Conservation (phyloP, 1,140 invertebrate genomes). For the Caenorhabditis elegans region WBcel235 BX284602.5:9221501-9222000, state of each 20-base stretch:
- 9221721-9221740: neutral
- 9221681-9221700: slow-evolving; percentile 23
- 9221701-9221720: neutral
- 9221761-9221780: neutral
- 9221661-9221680: slow-evolving; percentile 25
- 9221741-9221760: slow-evolving; percentile 4
- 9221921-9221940: neutral
- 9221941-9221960: no score
- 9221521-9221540: neutral
- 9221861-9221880: neutral
- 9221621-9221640: neutral
- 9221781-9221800: neutral
- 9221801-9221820: neutral
- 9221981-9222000: no score
- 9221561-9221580: neutral
- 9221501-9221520: neutral
- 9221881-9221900: neutral
- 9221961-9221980: no score
- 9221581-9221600: slow-evolving; percentile 30
- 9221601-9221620: neutral
- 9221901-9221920: neutral
- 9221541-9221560: slow-evolving; percentile 7
- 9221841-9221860: neutral
- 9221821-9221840: neutral
- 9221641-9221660: slow-evolving; percentile 25